Conservation (phyloP, 2,797 vertebrate species). For the Diplodus puntazzo region DNA sequence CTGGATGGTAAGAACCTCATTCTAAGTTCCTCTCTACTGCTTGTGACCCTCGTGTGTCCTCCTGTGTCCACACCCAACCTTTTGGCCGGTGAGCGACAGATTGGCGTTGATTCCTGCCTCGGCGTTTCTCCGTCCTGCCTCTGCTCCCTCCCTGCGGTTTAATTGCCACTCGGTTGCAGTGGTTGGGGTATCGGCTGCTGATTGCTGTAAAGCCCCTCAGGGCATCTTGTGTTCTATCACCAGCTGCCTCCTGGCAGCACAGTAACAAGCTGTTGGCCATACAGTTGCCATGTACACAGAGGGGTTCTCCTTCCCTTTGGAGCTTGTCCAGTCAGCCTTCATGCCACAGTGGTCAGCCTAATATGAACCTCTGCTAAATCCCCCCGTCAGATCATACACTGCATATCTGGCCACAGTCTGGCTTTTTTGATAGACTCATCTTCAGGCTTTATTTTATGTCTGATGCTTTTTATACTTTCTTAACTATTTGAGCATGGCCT, state of each 20-base stretch:
- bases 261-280: conserved; percentile 78
- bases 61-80: conserved; percentile 47
- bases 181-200: conserved; percentile 65
- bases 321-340: conserved; percentile 64
- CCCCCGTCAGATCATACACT: conserved; percentile 57
- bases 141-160: conserved; percentile 52
- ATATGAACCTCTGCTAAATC: conserved; percentile 71
- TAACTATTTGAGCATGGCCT: not conserved
- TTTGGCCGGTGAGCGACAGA: conserved; percentile 40
- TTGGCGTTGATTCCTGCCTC: conserved; percentile 52
- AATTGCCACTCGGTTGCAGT: conserved; percentile 65
- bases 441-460: conserved; percentile 25
- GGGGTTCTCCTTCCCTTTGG: conserved; percentile 72
- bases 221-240: conserved; percentile 76
- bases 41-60: conserved; percentile 30
- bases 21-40: not conserved
- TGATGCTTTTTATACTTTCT: no score
- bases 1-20: conserved; percentile 91
- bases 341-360: conserved; percentile 75
- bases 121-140: conserved; percentile 26
- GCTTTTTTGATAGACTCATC: conserved; percentile 47
- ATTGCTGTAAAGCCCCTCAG: conserved; percentile 76
- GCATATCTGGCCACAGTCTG: conserved; percentile 38
- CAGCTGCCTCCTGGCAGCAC: conserved; percentile 76
- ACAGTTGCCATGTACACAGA: conserved; percentile 76